These are phyloP conservation scores for Andrena flavipes DNA, from an alignment of 2,888 invertebrate species.

Conservation along the genomic window DNA sequence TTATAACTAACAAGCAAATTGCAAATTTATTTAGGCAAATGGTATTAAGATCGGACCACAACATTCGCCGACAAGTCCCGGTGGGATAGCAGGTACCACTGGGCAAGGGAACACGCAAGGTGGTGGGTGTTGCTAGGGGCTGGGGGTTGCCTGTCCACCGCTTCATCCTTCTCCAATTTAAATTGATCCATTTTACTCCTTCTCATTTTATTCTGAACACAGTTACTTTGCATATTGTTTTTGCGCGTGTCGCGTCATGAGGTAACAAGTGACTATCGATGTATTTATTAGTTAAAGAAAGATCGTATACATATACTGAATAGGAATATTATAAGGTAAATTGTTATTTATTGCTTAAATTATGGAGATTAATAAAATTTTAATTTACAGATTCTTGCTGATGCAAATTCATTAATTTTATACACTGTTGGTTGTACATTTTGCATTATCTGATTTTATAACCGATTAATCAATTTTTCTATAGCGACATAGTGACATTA, in stretches of 20 bases:
- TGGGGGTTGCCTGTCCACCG: slow-evolving; percentile 81
- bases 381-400: slow-evolving; percentile 71
- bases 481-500: slow-evolving; percentile 33
- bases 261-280: slow-evolving; percentile 72
- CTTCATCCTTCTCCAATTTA: slow-evolving; percentile 81
- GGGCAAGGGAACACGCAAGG: slow-evolving; percentile 93
- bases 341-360: slow-evolving; percentile 70
- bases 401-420: slow-evolving; percentile 58
- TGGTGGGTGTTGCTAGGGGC: slow-evolving; percentile 95
- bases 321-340: slow-evolving; percentile 73
- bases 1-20: not conserved
- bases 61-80: slow-evolving; percentile 95
- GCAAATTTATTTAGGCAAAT: slow-evolving; percentile 91
- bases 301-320: slow-evolving; percentile 62
- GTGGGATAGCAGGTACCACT: slow-evolving; percentile 91
- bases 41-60: slow-evolving; percentile 99
- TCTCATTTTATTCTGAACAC: slow-evolving; percentile 74
- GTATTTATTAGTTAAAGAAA: slow-evolving; percentile 72
- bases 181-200: slow-evolving; percentile 78
- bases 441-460: slow-evolving; percentile 43
- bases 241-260: slow-evolving; percentile 67
- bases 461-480: slow-evolving; percentile 11
- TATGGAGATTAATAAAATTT: slow-evolving; percentile 70
- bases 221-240: slow-evolving; percentile 76
- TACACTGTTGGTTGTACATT: slow-evolving; percentile 34